Percentiles rank a stretch among this genome's conserved stretches.
Conservation (phyloP, 2,797 vertebrate species). For the Hoplostethus mediterraneus region DNA sequence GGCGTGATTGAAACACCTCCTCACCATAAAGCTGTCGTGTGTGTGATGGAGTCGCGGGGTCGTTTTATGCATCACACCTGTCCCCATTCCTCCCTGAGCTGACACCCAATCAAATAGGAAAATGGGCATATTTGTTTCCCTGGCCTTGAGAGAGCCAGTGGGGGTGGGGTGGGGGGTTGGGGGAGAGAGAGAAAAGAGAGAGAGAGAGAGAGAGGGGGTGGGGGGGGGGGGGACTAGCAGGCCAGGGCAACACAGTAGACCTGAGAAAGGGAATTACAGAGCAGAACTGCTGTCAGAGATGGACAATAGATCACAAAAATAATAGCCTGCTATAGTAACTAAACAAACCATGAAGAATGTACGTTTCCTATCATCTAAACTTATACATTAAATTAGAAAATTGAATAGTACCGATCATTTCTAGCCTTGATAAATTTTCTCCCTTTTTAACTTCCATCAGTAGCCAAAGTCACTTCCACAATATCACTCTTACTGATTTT, state of each 20-base stretch:
- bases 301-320: neutral
- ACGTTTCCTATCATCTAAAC: too few relatives aligned
- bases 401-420: constrained; percentile 48
- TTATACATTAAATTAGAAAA: too few relatives aligned
- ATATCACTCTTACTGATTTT: constrained; percentile 43
- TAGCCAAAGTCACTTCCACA: constrained; percentile 14
- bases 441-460: neutral
- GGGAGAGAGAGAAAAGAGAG: constrained; percentile 31
- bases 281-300: constrained; percentile 17
- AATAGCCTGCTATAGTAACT: too few relatives aligned
- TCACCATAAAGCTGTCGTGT: constrained; percentile 84
- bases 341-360: too few relatives aligned
- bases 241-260: constrained; percentile 23
- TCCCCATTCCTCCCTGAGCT: constrained; percentile 77
- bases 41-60: constrained; percentile 81
- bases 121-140: constrained; percentile 85
- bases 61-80: constrained; percentile 85
- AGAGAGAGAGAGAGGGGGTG: constrained; percentile 37
- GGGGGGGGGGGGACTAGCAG: constrained; percentile 22
- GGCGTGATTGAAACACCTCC: constrained; percentile 83
- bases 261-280: neutral
- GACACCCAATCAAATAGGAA: constrained; percentile 84
- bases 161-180: constrained; percentile 42
- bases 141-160: constrained; percentile 81
- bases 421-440: constrained; percentile 10